Evolutionary conservation across 2,888 invertebrate genomes (phyloP).

Genomic region (Mimumesa dahlbomi): DNA sequence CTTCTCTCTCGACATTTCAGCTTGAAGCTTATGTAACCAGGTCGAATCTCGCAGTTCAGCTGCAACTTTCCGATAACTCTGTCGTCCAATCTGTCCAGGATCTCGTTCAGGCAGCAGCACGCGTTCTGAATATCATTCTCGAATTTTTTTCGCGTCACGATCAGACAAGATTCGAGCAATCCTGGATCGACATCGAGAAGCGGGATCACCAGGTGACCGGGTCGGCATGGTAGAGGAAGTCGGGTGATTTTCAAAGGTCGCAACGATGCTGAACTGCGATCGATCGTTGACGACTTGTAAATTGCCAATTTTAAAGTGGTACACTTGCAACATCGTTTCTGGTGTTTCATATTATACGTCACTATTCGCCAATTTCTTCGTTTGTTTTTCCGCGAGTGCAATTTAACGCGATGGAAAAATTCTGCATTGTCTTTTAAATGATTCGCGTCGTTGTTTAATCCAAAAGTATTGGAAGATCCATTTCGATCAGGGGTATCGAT

Average conservation of each 20-base stretch:
- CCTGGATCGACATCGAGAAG: constrained; percentile 56
- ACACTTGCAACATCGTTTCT: background rate
- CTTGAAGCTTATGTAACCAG: constrained; percentile 59
- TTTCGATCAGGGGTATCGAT: background rate
- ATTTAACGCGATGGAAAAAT: too few relatives aligned
- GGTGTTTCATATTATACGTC: background rate
- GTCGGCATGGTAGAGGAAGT: constrained; percentile 56
- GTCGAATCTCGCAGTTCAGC: constrained; percentile 62
- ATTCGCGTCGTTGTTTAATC: background rate
- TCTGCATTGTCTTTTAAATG: background rate
- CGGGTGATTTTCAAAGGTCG: background rate
- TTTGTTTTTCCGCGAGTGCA: too few relatives aligned
- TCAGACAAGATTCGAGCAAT: constrained; percentile 37
- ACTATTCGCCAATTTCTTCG: too few relatives aligned
- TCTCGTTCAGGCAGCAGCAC: constrained; percentile 58
- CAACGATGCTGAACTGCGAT: background rate
- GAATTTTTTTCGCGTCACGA: constrained; percentile 44
- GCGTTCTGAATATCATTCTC: constrained; percentile 46
- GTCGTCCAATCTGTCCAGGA: constrained; percentile 34
- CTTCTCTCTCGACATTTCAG: constrained; percentile 30
- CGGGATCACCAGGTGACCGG: constrained; percentile 41
- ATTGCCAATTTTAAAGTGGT: constrained; percentile 32
- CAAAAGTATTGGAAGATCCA: background rate
- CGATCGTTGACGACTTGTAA: constrained; percentile 5
- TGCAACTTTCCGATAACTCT: constrained; percentile 17